A percentile compares a stretch with the other conserved stretches of the same genome.
These are phyloP conservation scores for Trissoscelio sp. DNA, from an alignment of 2,888 invertebrate genomes.

Conservation along the genomic window DNA sequence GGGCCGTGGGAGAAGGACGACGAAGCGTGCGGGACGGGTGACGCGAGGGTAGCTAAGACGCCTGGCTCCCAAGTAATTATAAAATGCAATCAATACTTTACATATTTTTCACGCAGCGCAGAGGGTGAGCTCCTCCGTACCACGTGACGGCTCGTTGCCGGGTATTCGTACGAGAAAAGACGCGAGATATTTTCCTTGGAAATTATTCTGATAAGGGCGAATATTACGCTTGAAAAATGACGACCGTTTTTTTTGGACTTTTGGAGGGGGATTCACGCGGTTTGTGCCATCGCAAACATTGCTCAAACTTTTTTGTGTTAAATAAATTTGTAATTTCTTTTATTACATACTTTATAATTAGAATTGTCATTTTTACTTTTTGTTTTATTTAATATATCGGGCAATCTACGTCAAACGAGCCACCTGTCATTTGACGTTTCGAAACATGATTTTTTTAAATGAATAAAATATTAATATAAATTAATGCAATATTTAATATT, in stretches of 20 bases:
- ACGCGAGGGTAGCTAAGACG: conserved; percentile 82
- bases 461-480: no score
- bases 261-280: neutral
- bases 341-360: no score
- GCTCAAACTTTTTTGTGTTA: no score
- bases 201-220: conserved; percentile 60
- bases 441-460: no score
- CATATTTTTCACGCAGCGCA: conserved; percentile 83
- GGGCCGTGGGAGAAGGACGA: conserved; percentile 71
- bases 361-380: no score
- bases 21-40: conserved; percentile 71
- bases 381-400: no score
- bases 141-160: conserved; percentile 71
- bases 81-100: conserved; percentile 84
- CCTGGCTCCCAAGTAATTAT: conserved; percentile 83
- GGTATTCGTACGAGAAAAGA: conserved; percentile 69
- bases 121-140: conserved; percentile 72
- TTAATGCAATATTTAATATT: no score
- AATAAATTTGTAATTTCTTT: no score
- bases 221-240: conserved; percentile 54
- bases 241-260: conserved; percentile 15
- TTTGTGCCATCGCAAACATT: no score
- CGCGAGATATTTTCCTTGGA: conserved; percentile 65
- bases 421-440: no score
- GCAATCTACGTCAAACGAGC: no score